Base-by-base conservation (phyloP, 2,113 vertebrate genomes). In the Labeo catla region DNA sequence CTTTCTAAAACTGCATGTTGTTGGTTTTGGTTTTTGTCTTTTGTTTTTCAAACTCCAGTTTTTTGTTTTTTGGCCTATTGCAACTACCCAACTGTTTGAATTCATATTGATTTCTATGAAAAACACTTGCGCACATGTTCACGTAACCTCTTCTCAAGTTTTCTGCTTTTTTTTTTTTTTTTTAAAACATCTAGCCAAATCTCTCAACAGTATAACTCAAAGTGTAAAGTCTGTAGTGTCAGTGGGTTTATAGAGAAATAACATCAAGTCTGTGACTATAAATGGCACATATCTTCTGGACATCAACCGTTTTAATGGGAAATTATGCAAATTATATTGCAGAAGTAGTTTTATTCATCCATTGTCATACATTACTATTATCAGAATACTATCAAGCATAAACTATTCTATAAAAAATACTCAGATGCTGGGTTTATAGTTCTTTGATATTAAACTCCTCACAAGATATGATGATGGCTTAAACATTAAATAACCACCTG, bases 1-100 rank as follows among this genome's bases (percentile, higher is more conserved):
- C 76, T 83, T 84, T 90, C 88, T 89, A 87, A 85, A 93, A 92
- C 87, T 94, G 95, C 94, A 95, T 95, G 95, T 93, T 92, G 89
- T 93, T 11, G 12, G 11, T 59, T 21, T 15, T 54, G 4, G 12
- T 15, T 91, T 89, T 89, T 90, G 12, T 15, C 90, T 89, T 89
- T 90, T 91, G 90, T 49, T 34, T 49, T 50, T 86, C 76, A 88
- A 73, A 91, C 87, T 86, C 57, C 81, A 11, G 50, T 76, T 74
- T 66, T 89, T 68, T 57, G 23, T 63, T 91, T 90, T 89, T 90
- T 90, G 91, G 91, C 87, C 85, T 90, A 88, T 92, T 92, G 89
- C 90, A 86, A 89, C 89, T 90, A 87, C 88, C 89, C 76, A 82
- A 90, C 57, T 84, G 63, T 90, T 83, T 87, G 91, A 92, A 89